These are phyloP conservation scores for Tetranychus cinnabarinus DNA, from an alignment of 1,140 invertebrate species.

Conservation along the genomic window DNA sequence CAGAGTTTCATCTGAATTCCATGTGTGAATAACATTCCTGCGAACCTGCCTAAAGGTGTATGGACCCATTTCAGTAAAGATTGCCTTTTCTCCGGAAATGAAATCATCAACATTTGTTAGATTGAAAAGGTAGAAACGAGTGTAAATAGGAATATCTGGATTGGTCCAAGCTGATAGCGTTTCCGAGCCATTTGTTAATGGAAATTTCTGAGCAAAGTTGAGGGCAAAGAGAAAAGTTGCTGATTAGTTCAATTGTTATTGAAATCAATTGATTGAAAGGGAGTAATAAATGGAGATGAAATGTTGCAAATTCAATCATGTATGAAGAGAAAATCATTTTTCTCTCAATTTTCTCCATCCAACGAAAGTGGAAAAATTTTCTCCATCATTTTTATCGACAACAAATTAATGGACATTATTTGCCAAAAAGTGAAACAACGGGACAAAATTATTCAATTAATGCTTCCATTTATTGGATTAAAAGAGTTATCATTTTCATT, in stretches of 20 bases:
- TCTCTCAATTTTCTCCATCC: too few relatives aligned
- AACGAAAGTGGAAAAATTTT: too few relatives aligned
- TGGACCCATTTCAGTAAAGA: not conserved
- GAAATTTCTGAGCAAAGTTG: not conserved
- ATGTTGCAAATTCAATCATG: too few relatives aligned
- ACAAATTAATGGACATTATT: too few relatives aligned
- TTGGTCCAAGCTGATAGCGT: not conserved
- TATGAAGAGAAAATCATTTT: too few relatives aligned
- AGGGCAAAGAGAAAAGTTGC: not conserved
- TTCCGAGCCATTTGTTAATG: not conserved
- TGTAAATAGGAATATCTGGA: not conserved
- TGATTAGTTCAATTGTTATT: not conserved
- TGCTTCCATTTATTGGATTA: too few relatives aligned
- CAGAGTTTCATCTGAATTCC: not conserved
- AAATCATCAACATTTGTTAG: not conserved
- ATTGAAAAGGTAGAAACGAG: not conserved
- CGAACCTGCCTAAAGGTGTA: not conserved
- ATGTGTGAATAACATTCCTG: not conserved
- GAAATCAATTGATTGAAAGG: too few relatives aligned
- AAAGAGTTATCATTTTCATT: too few relatives aligned
- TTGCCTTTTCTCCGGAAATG: not conserved
- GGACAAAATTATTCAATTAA: too few relatives aligned
- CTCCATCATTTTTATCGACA: too few relatives aligned
- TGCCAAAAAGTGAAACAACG: too few relatives aligned
- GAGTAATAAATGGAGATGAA: too few relatives aligned